Percentiles rank a stretch among this genome's conserved stretches.
Evolutionary conservation across 37 sponge, comb jelly and placozoan genomes (phyloP).

Genomic region (Tethya wilhelma): DNA sequence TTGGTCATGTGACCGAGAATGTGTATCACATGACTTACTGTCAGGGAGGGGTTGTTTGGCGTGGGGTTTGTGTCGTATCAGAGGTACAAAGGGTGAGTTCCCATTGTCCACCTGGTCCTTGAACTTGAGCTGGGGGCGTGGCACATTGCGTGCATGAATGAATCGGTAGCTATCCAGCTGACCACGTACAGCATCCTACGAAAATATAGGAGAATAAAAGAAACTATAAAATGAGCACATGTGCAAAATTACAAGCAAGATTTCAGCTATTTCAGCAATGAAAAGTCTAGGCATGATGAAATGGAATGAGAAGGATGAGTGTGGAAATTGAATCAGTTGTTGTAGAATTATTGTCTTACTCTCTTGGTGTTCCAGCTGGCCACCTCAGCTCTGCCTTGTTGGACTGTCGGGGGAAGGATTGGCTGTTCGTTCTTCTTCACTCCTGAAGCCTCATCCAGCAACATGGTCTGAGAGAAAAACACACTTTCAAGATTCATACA

Average conservation of each 20-base stretch:
- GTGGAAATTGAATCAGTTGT: neutral
- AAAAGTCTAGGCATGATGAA: neutral
- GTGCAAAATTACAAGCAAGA: too few relatives aligned
- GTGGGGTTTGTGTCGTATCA: conserved; percentile 83
- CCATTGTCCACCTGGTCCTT: conserved; percentile 86
- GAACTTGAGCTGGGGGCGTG: conserved; percentile 85
- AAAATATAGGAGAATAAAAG: neutral
- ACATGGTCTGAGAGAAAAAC: too few relatives aligned
- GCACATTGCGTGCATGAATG: conserved; percentile 74
- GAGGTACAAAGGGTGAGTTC: conserved; percentile 79
- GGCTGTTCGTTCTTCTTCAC: conserved; percentile 49
- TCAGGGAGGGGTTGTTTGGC: conserved; percentile 61
- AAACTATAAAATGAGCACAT: neutral
- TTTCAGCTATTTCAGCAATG: too few relatives aligned
- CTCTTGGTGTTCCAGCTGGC: conserved; percentile 81
- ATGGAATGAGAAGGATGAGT: neutral
- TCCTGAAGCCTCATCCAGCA: conserved; percentile 73
- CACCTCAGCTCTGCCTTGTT: conserved; percentile 56
- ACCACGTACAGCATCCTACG: conserved; percentile 35
- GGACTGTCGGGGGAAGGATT: conserved; percentile 3
- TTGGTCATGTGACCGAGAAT: neutral
- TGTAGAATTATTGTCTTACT: conserved; percentile 16
- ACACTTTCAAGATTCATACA: too few relatives aligned
- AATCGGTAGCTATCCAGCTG: conserved; percentile 5
- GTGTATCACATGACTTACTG: conserved; percentile 11